phyloP scores from a whole-genome alignment of 1,140 invertebrate species.

The Trachelipus rathkii region DNA sequence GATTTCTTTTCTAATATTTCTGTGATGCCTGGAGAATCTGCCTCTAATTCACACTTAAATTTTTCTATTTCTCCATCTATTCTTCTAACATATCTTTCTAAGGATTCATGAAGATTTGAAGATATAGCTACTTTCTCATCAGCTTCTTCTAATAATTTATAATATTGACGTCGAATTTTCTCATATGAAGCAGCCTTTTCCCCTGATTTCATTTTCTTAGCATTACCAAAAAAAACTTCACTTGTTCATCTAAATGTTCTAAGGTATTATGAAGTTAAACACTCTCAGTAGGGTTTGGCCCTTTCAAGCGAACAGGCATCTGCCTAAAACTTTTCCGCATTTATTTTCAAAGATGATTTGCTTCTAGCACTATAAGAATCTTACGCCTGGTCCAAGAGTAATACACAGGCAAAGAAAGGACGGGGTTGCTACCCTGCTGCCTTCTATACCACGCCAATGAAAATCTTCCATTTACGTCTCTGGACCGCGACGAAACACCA shows the following conservation, averaged over 20 bases:
- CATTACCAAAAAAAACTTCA: conserved; percentile 83
- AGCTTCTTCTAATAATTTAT: conserved; percentile 81
- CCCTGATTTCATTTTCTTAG: conserved; percentile 71
- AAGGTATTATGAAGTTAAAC: conserved; percentile 69
- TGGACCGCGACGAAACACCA: too few species aligned
- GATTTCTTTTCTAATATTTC: conserved; percentile 90
- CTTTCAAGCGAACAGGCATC: too few species aligned
- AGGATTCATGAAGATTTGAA: conserved; percentile 89
- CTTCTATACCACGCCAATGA: too few species aligned
- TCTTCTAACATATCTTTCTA: conserved; percentile 85
- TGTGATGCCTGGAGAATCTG: conserved; percentile 95
- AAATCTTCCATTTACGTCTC: too few species aligned
- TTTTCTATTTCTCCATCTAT: conserved; percentile 92
- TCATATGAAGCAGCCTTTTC: conserved; percentile 80
- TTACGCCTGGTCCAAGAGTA: too few species aligned
- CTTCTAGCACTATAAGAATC: too few species aligned
- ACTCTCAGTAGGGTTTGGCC: too few species aligned
- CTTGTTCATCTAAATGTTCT: conserved; percentile 85
- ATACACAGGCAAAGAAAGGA: too few species aligned
- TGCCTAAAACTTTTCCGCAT: too few species aligned
- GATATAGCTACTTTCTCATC: conserved; percentile 79
- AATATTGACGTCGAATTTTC: conserved; percentile 81
- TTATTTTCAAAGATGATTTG: too few species aligned
- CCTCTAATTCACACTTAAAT: conserved; percentile 97
- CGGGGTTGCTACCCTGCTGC: too few species aligned